Evolutionary conservation across 1,140 invertebrate genomes (phyloP).

Genomic region (Aphelenchoides besseyi): DNA sequence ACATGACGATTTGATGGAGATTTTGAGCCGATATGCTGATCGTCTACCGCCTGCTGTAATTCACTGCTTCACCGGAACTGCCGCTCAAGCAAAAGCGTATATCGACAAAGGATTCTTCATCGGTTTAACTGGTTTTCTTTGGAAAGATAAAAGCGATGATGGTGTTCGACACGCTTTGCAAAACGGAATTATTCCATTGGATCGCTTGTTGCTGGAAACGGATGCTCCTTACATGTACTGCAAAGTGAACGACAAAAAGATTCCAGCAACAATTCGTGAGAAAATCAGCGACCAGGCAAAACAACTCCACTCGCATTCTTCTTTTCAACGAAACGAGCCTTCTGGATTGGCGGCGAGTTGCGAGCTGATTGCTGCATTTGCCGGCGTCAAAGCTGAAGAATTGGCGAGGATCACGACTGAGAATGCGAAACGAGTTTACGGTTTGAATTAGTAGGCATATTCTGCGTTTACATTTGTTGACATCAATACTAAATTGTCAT

Average conservation of each 20-base stretch:
- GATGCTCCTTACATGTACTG: slow-evolving; percentile 94
- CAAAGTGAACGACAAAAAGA: slow-evolving; percentile 84
- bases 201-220: slow-evolving; percentile 80
- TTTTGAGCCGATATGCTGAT: slow-evolving; percentile 53
- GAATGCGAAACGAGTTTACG: slow-evolving; percentile 87
- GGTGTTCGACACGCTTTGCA: slow-evolving; percentile 79
- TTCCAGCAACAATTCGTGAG: slow-evolving; percentile 80
- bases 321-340: slow-evolving; percentile 94
- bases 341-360: slow-evolving; percentile 86
- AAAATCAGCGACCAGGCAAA: slow-evolving; percentile 74
- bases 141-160: slow-evolving; percentile 86
- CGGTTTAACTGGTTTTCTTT: slow-evolving; percentile 81
- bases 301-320: slow-evolving; percentile 72
- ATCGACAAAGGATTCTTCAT: slow-evolving; percentile 82
- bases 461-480: too few relatives aligned
- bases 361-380: slow-evolving; percentile 86
- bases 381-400: slow-evolving; percentile 79
- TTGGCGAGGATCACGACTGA: slow-evolving; percentile 85
- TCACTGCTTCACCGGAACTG: slow-evolving; percentile 86
- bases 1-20: slow-evolving; percentile 73
- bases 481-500: too few relatives aligned
- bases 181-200: slow-evolving; percentile 75
- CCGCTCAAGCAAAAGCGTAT: slow-evolving; percentile 78
- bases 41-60: slow-evolving; percentile 71
- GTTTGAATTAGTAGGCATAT: slow-evolving; percentile 64